Evolutionary conservation across 2,888 invertebrate species (phyloP), one percentile per base, ranked within the genome.

Genomic region (Lithophane ornitopus): DNA sequence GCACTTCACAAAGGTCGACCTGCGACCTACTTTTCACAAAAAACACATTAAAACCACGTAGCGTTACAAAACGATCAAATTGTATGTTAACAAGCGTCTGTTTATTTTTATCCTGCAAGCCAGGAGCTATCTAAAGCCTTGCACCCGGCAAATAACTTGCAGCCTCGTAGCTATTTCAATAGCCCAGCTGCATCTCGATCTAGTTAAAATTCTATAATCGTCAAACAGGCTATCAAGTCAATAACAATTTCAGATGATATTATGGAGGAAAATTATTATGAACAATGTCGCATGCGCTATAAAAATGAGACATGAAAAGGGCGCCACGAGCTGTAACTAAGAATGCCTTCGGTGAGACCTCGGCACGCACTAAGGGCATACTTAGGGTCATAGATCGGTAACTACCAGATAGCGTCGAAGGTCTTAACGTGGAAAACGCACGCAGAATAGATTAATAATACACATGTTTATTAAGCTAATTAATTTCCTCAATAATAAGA

Each of bases 291-390:
- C 83, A 89, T 90, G 88, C 90, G 91, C 91, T 92, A 93, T 95
- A 93, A 94, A 95, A 93, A 88, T 90, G 84, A 88, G 86, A 89
- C 90, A 90, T 92, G 92, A 92, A 93, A 93, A 94, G 91, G 91
- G 93, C 91, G 85, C 84, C 81, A 74, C 82, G 76, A 75, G 65
- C 76, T 78, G 82, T 76, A 81, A 87, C 91, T 89, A 89, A 84
- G 86, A 91, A 89, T 87, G 69, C 90, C 88, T 89, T 89, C 86
- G 81, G 65, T 63, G 76, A 91, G 93, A 91, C 95, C 95, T 95
- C 93, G 94, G 93, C 95, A 95, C 96, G 95, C 92, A 91, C 93
- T 92, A 91, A 95, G 94, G 94, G 94, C 95, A 92, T 90, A 88
- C 89, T 88, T 89, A 94, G 94, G 93, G 93, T 93, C 94, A 93